These are phyloP conservation scores for Calephelis virginiensis DNA, from an alignment of 1,140 invertebrate species.

Conservation along the genomic window DNA sequence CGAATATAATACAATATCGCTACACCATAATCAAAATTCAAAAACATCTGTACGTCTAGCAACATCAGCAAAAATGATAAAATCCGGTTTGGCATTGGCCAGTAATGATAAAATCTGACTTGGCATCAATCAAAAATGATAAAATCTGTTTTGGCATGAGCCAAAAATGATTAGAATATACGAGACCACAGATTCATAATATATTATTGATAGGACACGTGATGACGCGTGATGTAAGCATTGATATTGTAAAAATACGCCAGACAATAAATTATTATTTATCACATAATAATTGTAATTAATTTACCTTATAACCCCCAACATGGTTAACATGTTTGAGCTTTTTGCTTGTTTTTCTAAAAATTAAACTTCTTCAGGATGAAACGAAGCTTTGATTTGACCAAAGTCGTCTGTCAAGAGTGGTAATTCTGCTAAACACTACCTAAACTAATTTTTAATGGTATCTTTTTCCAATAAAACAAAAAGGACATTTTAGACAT, in stretches of 20 bases:
- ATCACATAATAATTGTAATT: conserved; percentile 54
- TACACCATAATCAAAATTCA: conserved; percentile 9
- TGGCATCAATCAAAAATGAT: conserved; percentile 1
- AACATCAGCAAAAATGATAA: conserved; percentile 11
- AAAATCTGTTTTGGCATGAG: conserved; percentile 9
- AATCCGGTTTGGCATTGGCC: too few relatives aligned
- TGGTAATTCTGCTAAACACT: too few relatives aligned
- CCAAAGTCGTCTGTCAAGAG: too few relatives aligned
- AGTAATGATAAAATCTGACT: background rate
- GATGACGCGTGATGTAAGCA: conserved; percentile 50
- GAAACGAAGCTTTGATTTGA: too few relatives aligned
- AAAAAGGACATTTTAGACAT: too few relatives aligned
- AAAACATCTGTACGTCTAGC: conserved; percentile 21
- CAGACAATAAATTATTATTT: conserved; percentile 81
- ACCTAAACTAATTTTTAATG: too few relatives aligned
- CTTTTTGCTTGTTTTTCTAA: too few relatives aligned
- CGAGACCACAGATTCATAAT: conserved; percentile 8
- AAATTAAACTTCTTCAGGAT: background rate
- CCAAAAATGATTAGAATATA: conserved; percentile 1
- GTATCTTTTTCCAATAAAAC: too few relatives aligned
- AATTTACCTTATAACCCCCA: conserved; percentile 29
- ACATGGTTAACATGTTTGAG: too few relatives aligned
- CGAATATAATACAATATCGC: conserved; percentile 47
- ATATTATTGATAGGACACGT: conserved; percentile 14
- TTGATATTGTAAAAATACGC: conserved; percentile 78